These are phyloP conservation scores for Drosophila greeni DNA, from an alignment of 2,888 invertebrate species.

Conservation along the genomic window DNA sequence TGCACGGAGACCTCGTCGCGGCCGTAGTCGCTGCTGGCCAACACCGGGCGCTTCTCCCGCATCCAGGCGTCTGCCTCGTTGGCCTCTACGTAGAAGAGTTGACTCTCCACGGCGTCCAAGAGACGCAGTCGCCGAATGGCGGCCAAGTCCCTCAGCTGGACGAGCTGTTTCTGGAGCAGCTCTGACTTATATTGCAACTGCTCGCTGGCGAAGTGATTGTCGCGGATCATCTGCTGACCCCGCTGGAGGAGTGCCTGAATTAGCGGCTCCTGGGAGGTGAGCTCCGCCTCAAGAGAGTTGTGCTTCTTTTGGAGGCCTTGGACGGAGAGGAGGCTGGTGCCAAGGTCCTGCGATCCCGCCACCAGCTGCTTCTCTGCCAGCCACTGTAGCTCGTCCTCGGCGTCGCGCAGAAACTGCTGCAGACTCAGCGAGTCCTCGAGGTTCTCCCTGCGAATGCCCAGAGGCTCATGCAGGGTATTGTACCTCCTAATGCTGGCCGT, in stretches of 20 bases:
- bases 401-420: slow-evolving; percentile 94
- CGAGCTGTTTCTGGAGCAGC: slow-evolving; percentile 84
- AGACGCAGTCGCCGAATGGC: slow-evolving; percentile 86
- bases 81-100: slow-evolving; percentile 93
- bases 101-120: slow-evolving; percentile 89
- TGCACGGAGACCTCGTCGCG: slow-evolving; percentile 95
- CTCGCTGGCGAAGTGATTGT: slow-evolving; percentile 90
- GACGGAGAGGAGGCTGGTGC: slow-evolving; percentile 84
- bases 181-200: slow-evolving; percentile 79
- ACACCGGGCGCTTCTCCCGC: slow-evolving; percentile 87
- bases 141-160: slow-evolving; percentile 86
- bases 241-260: slow-evolving; percentile 86
- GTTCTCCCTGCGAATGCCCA: slow-evolving; percentile 93
- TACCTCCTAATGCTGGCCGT: slow-evolving; percentile 84
- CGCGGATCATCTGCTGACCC: slow-evolving; percentile 88
- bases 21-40: slow-evolving; percentile 89
- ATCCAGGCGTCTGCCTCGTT: slow-evolving; percentile 96
- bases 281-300: slow-evolving; percentile 92
- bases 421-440: slow-evolving; percentile 92
- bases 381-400: slow-evolving; percentile 96
- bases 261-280: slow-evolving; percentile 90
- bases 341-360: slow-evolving; percentile 86
- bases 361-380: slow-evolving; percentile 87
- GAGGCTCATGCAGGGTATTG: slow-evolving; percentile 90
- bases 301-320: slow-evolving; percentile 96